Base-by-base conservation (phyloP, 2,888 invertebrate genomes). In the Lysandra coridon region DNA sequence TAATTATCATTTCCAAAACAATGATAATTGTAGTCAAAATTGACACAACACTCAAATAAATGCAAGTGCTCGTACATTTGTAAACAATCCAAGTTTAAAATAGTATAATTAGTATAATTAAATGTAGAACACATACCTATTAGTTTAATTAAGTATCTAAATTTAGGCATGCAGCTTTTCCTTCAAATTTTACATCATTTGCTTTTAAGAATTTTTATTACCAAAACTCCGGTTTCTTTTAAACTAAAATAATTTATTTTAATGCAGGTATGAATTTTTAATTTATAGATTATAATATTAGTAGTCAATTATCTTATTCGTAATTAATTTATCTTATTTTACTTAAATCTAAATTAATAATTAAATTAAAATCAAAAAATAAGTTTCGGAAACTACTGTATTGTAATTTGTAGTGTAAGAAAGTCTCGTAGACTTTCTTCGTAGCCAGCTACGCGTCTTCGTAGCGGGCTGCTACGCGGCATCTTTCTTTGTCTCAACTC, bases 391-490 rank as follows among this genome's bases (percentile, higher is more conserved):
- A 53, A 53, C 14, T 14, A 53, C 3, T 44, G 10, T 14, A 53
- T 0, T 44, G 10, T 10, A 44, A 4, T 14, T 14, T 14, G 57
- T 57, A 57, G 4, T 57, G 17, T 30, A 64, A 3, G 30, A 2
- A 49, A 23, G 4, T 30, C 30, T 30, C 5, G 6, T 5, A 37
- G 33, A 69, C 69, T 14, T 14, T 69, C 33, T 69, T 69, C 69
- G 69, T 69, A 69, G 69, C 69, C 4, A 69, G 33, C 69, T 69
- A 69, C 69, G 69, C 33, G 69, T 17, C 69, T 64, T 69, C 69
- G 69, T 69, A 69, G 69, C 69, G 69, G 33, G 69, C 33, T 33
- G 69, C 69, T 69, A 69, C 33, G 69, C 17, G 33, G 4, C 14
- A 69, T 37, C 33, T 69, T 37, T 4, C 69, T 33, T 69, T 33